Base-by-base conservation (phyloP, 35 echinoderm and acorn worm species). In the Acanthaster planci region DNA sequence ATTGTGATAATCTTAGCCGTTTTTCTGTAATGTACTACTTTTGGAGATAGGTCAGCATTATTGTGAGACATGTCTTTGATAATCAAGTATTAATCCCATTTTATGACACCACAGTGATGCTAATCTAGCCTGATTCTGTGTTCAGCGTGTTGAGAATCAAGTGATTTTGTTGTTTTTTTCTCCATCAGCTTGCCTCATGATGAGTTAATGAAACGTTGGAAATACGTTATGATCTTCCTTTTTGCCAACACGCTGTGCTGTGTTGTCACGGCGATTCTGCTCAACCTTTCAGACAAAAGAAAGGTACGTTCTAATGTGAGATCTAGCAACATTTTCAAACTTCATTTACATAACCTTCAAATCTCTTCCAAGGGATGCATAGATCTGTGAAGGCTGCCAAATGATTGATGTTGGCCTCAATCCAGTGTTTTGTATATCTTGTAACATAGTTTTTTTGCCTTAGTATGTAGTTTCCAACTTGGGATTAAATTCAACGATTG, bases 221-320 rank as follows among this genome's bases (percentile, higher is more conserved):
- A 84, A 19, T 57, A 78, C 8, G 85, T 82, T 12, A 93, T 93
- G 92, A 93, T 93, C 36, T 93, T 89, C 37, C 77, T 93, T 27
- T 88, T 89, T 84, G 75, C 38, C 16, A 93, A 93, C 55, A 85
- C 83, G 50, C 72, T 84, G 17, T 50, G 37, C 15, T 93, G 92
- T 81, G 92, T 89, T 0, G 86, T 78, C 38, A 81, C 86, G 30
- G 82, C 92, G 40, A 3, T 84, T 21, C 19, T 89, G 5, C 81
- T 93, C 14, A 93, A 93, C 68, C 81, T 93, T 40, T 59, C 67
- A 18, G 86, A 93, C 54, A 85, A 47, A 39, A 93, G 87, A 85
- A 22, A 55, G 77, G 92, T 93, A 83, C 72, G 82, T 87, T 40
- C 2, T 18, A 35, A 36, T 67, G 47, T 77, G 30, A 17, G n/a